These are phyloP conservation scores for Artemisiospiza belli DNA, from an alignment of 2,113 vertebrate species.

Conservation along the genomic window DNA sequence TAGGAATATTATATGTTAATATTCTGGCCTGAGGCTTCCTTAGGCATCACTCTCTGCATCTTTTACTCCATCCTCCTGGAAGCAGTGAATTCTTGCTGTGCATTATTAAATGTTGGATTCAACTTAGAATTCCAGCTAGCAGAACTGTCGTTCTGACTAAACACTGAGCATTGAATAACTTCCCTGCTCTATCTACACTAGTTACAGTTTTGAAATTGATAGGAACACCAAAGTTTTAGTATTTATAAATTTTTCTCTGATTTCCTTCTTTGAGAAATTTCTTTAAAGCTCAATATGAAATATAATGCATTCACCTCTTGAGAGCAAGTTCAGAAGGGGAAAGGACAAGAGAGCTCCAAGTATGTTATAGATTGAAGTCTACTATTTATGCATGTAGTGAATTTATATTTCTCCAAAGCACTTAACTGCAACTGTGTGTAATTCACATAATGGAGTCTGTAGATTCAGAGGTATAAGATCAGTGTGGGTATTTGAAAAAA, in stretches of 20 bases:
- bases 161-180: not conserved
- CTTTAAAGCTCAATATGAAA: not conserved
- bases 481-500: not conserved
- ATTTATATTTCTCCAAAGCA: not conserved
- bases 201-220: not conserved
- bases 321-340: not conserved
- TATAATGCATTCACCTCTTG: not conserved
- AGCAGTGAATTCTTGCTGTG: not conserved
- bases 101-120: not conserved
- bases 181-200: not conserved
- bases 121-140: not conserved
- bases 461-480: not conserved
- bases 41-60: accelerated
- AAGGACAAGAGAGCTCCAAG: not conserved
- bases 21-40: not conserved
- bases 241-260: not conserved
- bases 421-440: not conserved
- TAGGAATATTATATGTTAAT: not conserved
- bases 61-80: not conserved
- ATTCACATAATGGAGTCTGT: not conserved
- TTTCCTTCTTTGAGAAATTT: not conserved
- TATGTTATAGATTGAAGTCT: not conserved
- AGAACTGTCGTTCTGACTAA: not conserved
- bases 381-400: not conserved
- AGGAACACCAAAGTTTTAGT: not conserved